A percentile compares a stretch with the other conserved stretches of the same genome.
Conservation (phyloP, 2,888 invertebrate genomes). For the Callosobruchus maculatus region DNA sequence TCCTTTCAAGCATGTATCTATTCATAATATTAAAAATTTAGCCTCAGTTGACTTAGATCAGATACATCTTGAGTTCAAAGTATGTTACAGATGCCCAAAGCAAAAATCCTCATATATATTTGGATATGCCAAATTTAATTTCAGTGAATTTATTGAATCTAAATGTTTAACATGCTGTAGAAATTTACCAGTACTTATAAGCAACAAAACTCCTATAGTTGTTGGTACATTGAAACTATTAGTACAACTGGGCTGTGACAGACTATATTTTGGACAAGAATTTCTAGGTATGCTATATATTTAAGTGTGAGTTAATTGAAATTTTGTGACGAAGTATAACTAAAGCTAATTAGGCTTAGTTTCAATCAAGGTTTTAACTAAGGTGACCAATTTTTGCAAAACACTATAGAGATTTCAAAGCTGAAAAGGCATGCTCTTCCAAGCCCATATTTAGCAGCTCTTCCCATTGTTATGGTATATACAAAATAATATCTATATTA, state of each 20-base stretch:
- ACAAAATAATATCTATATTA: too few species aligned
- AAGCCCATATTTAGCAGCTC: too few species aligned
- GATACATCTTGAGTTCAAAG: conserved; percentile 45
- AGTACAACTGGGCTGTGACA: conserved; percentile 51
- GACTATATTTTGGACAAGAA: conserved; percentile 52
- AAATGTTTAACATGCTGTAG: conserved; percentile 44
- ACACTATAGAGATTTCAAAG: too few species aligned
- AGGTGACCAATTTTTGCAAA: too few species aligned
- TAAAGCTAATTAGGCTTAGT: background rate
- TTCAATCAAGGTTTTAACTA: background rate
- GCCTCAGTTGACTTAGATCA: conserved; percentile 37
- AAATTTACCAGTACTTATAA: conserved; percentile 43
- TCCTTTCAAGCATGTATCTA: conserved; percentile 49
- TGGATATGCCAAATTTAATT: conserved; percentile 47
- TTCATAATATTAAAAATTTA: conserved; percentile 47
- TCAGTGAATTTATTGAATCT: conserved; percentile 41
- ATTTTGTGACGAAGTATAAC: background rate
- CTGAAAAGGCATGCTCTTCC: too few species aligned
- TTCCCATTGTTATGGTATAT: too few species aligned
- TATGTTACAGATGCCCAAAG: conserved; percentile 48
- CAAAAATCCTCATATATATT: conserved; percentile 48
- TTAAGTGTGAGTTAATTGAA: background rate
- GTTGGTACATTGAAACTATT: conserved; percentile 49
- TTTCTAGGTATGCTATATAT: conserved; percentile 44
- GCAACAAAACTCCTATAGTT: conserved; percentile 46